phyloP scores from a whole-genome alignment of 2,888 invertebrate species.

The Tricholauxania praeusta region DNA sequence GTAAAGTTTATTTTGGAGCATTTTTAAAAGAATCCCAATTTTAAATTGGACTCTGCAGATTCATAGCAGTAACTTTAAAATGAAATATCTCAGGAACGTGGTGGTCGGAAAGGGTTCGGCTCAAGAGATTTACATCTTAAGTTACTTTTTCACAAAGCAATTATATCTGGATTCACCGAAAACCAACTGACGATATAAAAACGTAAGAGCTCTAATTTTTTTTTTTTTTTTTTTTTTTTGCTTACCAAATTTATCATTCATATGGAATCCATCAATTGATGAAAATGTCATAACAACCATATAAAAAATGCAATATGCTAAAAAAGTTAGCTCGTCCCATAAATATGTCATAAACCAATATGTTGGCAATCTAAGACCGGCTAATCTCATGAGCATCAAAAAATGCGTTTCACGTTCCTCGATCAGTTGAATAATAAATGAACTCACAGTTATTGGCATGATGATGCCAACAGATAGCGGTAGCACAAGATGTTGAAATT shows the following conservation, averaged over 20 bases:
- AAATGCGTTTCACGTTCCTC: constrained; percentile 78
- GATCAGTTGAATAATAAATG: constrained; percentile 73
- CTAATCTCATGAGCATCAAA: constrained; percentile 79
- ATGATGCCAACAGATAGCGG: constrained; percentile 75
- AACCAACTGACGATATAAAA: too few species aligned
- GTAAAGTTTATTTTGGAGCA: too few species aligned
- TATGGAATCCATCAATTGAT: constrained; percentile 49
- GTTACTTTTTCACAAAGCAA: too few species aligned
- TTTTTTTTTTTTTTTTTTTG: background rate
- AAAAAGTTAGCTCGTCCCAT: constrained; percentile 64
- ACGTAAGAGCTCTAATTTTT: too few species aligned
- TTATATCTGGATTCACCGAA: too few species aligned
- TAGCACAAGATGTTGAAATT: constrained; percentile 54
- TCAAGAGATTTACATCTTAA: too few species aligned
- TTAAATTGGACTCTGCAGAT: too few species aligned
- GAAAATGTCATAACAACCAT: constrained; percentile 50
- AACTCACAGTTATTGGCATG: constrained; percentile 75
- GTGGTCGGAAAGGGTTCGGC: too few species aligned
- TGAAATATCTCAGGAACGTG: too few species aligned
- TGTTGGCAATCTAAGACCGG: constrained; percentile 75
- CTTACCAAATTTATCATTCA: constrained; percentile 51
- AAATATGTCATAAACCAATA: constrained; percentile 79
- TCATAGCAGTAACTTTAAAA: too few species aligned
- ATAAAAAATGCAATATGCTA: constrained; percentile 52
- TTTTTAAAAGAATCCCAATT: too few species aligned